Conservation (phyloP, 2,797 vertebrate species). For the Enteromius fasciolatus region DNA sequence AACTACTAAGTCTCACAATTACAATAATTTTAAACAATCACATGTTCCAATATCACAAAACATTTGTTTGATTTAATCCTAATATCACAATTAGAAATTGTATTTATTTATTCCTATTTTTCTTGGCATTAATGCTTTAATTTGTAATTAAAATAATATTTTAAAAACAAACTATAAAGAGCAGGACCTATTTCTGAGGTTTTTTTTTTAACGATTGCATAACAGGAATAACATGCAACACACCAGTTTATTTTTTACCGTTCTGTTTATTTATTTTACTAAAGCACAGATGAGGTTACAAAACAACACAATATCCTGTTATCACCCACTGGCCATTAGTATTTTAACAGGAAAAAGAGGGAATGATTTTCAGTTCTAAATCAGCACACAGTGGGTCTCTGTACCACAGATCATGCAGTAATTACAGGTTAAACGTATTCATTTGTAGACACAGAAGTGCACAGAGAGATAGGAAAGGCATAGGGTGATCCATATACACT, state of each 20-base stretch:
- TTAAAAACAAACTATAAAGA: background rate
- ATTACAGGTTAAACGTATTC: conserved; percentile 36
- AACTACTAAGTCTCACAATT: background rate
- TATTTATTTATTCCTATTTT: background rate
- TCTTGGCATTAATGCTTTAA: background rate
- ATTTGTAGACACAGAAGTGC: conserved; percentile 76
- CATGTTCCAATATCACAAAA: background rate
- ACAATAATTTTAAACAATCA: background rate
- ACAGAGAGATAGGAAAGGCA: conserved; percentile 55
- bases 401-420: conserved; percentile 49
- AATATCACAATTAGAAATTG: background rate
- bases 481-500: conserved; percentile 46
- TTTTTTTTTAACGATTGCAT: background rate
- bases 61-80: background rate
- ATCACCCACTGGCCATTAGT: conserved; percentile 11
- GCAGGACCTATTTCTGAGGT: background rate
- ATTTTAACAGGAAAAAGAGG: conserved; percentile 13
- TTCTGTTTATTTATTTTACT: conserved; percentile 43
- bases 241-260: background rate
- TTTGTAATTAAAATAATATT: too few species aligned
- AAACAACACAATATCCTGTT: conserved; percentile 42
- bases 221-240: background rate
- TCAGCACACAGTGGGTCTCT: conserved; percentile 28
- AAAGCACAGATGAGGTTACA: conserved; percentile 46
- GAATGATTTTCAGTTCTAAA: conserved; percentile 41